Percentiles rank a stretch among this genome's conserved stretches.
Evolutionary conservation across 2,113 vertebrate genomes (phyloP).

Genomic region (Pelecanus crispus): DNA sequence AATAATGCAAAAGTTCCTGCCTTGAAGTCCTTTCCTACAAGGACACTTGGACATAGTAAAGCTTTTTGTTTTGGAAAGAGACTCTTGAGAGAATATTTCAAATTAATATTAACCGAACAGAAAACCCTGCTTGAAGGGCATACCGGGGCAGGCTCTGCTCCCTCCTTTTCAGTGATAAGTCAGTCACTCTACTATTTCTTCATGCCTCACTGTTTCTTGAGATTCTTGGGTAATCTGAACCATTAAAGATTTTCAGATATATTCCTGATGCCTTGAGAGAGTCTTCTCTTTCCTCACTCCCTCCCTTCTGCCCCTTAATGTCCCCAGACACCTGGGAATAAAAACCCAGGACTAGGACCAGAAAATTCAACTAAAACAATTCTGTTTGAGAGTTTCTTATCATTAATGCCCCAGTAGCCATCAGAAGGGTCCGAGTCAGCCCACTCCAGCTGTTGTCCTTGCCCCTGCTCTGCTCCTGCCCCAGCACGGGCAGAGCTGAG

Average conservation of each 20-base stretch:
- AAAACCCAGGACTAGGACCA: background rate
- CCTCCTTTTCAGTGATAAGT: background rate
- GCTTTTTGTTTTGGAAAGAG: background rate
- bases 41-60: background rate
- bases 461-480: background rate
- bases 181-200: background rate
- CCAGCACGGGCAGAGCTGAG: background rate
- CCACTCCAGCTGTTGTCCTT: background rate
- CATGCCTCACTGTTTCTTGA: background rate
- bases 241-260: background rate
- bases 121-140: background rate
- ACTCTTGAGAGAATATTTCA: background rate
- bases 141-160: background rate
- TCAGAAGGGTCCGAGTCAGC: background rate
- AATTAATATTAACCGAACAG: background rate
- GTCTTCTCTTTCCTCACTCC: background rate
- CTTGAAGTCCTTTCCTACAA: background rate
- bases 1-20: background rate
- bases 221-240: background rate
- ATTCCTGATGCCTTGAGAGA: background rate
- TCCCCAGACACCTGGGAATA: background rate
- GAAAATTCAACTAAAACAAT: rapidly evolving
- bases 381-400: background rate
- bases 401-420: background rate
- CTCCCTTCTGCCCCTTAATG: too few relatives aligned